Evolutionary conservation across 2,113 vertebrate species (phyloP), one percentile per base, ranked within the genome.

Genomic region (Xiphophorus couchianus): DNA sequence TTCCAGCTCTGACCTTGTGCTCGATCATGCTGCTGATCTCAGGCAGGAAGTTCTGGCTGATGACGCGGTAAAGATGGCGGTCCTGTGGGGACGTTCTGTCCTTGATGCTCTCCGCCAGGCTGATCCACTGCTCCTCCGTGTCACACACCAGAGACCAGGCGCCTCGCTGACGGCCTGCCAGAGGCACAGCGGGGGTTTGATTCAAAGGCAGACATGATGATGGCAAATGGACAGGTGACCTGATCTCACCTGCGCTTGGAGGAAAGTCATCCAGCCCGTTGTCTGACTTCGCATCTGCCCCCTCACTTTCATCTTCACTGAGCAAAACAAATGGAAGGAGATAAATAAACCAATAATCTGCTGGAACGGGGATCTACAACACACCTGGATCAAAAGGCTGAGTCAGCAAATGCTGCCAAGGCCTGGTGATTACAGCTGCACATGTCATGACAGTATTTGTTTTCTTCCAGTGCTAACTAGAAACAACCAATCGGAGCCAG

Each of bases 11-110:
- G 85, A 98, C 98, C 96, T 97, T 99, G 94, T 98, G 96, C 76
- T 97, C 95, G 69, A 99, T 98, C 97, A 99, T 99, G 93, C 93
- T 98, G 93, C 97, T 96, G 92, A 99, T 99, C 92, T 99, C 97
- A 0, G 98, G 97, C 83, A 99, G 93, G 94, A 99, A 99, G 92
- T 99, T 97, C 89, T 98, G 96, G 78, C 95, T 98, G 93, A 99
- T 95, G 85, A 98, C 95, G 76, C 96, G 97, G 90, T 98, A 96
- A 74, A 99, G 96, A 86, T 99, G 98, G 60, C 96, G 92, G 85
- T 99, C 98, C 90, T 97, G 93, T 62, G 96, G 93, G 74, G 97
- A 96, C 69, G 92, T 93, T 88, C 96, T 97, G 89, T 97, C 96
- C 93, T 97, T 95, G 85, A 99, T 96, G 91, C 96, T 96, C 76